Evolutionary conservation across 2,888 invertebrate genomes (phyloP).

Genomic region (Eupithecia dodoneata): DNA sequence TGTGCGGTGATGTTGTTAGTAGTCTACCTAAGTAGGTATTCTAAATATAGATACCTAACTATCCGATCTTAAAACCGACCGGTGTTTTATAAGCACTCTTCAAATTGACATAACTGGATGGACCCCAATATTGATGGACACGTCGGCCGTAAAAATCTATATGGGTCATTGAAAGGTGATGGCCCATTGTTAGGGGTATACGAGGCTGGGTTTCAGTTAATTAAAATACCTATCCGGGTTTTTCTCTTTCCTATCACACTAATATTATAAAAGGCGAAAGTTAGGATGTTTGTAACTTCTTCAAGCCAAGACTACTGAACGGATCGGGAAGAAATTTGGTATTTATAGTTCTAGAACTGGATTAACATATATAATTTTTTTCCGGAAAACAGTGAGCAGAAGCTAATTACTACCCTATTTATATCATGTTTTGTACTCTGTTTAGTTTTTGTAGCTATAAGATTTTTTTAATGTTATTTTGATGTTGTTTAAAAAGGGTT

Average conservation of each 20-base stretch:
- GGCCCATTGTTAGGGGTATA: slow-evolving; percentile 43
- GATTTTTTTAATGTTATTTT: no score
- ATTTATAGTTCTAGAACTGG: no score
- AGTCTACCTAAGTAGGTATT: background rate
- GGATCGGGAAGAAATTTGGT: no score
- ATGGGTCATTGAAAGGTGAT: slow-evolving; percentile 53
- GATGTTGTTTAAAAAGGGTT: no score
- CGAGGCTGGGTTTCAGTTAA: slow-evolving; percentile 53
- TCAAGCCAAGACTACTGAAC: no score
- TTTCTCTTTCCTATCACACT: background rate
- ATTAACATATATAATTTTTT: background rate
- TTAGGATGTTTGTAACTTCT: no score
- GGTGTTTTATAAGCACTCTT: slow-evolving; percentile 27
- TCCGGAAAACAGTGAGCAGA: background rate
- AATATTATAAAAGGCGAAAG: no score
- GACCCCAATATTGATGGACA: slow-evolving; percentile 52
- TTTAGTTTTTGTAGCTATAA: no score
- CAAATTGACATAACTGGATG: slow-evolving; percentile 42
- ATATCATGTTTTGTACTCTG: no score
- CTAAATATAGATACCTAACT: background rate
- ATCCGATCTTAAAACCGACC: background rate
- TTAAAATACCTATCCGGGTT: slow-evolving; percentile 49
- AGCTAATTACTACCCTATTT: no score
- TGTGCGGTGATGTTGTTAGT: background rate
- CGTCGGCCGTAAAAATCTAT: slow-evolving; percentile 58